Evolutionary conservation across 1,140 invertebrate genomes (phyloP), one percentile per base, ranked within the genome.

Genomic region (Bombus impatiens): DNA sequence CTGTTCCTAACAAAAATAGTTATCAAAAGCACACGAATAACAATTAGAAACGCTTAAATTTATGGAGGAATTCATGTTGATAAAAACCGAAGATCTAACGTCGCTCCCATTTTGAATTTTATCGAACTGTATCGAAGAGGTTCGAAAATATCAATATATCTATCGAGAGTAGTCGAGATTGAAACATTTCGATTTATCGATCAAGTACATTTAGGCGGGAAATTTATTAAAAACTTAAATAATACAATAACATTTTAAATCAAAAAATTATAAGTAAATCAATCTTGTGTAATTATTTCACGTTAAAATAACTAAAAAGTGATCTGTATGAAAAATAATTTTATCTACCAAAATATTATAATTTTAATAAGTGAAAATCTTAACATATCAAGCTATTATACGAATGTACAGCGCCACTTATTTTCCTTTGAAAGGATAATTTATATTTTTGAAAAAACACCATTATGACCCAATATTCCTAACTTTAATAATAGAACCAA

Each of bases 81-180:
- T 71, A 62, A 86, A 76, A 67, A 42, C 76, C 72, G 44, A 86
- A 84, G 77, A 81, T 74, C 80, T 82, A 82, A 59, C 42, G 35
- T 68, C 35, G 35, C 47, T 80, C 32, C 47, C 67, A 80, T 85
- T 78, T 85, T 47, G 57, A 80, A 85, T 37, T 62, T n/a, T 28
- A 72, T 37, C 12, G 59, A 62, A 22, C 25, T 62, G 13, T 78
- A 35, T 44, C 25, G 22, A 28, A 8, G 2, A 28, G 37, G 12
- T 68, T 83, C 62, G 35, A 76, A 59, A 83, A 53, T 53, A 53
- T 53, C 18, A 53, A 53, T 53, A 53, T 53, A 53, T 22, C 6
- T 53, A 78, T 84, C 47, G 65, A 53, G 47, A 53, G 18, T 42
- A 42, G 40, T 77, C 59, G 42, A 83, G 53, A 35, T 44, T 83